Evolutionary conservation across 1,140 invertebrate genomes (phyloP).

Genomic region (Dermatophagoides farinae): DNA sequence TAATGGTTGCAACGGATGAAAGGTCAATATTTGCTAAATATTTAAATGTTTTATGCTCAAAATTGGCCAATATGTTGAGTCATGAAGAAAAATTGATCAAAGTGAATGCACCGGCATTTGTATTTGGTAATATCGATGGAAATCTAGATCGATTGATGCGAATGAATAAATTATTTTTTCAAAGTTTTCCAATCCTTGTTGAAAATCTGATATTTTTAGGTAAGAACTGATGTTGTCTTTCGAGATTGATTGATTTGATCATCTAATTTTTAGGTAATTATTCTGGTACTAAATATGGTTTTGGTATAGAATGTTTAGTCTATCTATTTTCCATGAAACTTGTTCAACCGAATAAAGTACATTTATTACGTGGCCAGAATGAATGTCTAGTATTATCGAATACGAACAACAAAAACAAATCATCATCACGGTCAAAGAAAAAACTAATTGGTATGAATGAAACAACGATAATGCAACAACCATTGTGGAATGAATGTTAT

Average conservation of each 20-base stretch:
- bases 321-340: constrained; percentile 43
- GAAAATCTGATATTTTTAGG: constrained; percentile 40
- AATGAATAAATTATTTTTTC: constrained; percentile 39
- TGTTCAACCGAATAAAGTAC: constrained; percentile 36
- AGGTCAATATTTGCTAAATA: background rate
- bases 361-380: constrained; percentile 40
- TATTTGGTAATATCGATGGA: constrained; percentile 33
- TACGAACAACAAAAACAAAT: no score
- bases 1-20: background rate
- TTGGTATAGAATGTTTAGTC: constrained; percentile 31
- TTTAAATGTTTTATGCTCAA: background rate
- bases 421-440: no score
- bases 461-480: background rate
- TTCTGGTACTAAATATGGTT: constrained; percentile 36
- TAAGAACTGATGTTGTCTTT: constrained; percentile 22
- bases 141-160: constrained; percentile 36
- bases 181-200: constrained; percentile 35
- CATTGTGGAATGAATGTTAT: constrained; percentile 42
- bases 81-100: constrained; percentile 1
- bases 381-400: no score
- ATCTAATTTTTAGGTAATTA: constrained; percentile 39
- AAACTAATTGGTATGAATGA: no score
- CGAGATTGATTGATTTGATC: background rate
- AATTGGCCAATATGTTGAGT: background rate
- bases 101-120: background rate